These are phyloP conservation scores for Gymnocheta viridis DNA, from an alignment of 2,888 invertebrate genomes.

Conservation along the genomic window DNA sequence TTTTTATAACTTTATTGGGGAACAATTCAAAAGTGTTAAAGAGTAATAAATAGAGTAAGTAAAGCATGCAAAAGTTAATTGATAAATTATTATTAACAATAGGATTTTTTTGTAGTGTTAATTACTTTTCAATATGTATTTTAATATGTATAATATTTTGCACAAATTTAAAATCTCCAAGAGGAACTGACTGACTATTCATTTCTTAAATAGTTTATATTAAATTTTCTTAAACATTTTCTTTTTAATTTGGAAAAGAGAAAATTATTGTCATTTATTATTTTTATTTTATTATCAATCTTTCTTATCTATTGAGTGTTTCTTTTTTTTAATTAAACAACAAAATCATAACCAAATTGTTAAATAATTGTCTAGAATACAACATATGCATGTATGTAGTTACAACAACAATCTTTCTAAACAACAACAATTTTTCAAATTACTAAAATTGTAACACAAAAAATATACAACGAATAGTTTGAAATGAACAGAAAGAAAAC, in stretches of 20 bases:
- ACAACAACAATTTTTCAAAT: constrained; percentile 21
- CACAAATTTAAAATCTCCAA: background rate
- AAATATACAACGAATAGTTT: constrained; percentile 32
- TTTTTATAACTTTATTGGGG: constrained; percentile 63
- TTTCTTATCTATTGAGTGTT: constrained; percentile 63
- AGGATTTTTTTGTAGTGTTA: background rate
- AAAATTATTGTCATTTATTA: constrained; percentile 58
- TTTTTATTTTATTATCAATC: constrained; percentile 1
- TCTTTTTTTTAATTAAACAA: constrained; percentile 30
- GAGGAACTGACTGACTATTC: background rate
- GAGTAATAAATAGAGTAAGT: constrained; percentile 48
- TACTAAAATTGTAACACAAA: constrained; percentile 29
- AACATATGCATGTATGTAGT: constrained; percentile 52
- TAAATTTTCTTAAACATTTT: constrained; percentile 1
- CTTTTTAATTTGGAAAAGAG: constrained; percentile 15
- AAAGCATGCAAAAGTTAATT: constrained; percentile 60
- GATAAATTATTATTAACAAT: constrained; percentile 23
- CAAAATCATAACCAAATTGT: constrained; percentile 19
- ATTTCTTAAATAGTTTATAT: constrained; percentile 10
- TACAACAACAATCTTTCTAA: constrained; percentile 69
- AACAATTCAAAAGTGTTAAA: constrained; percentile 55
- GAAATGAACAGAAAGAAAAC: constrained; percentile 69
- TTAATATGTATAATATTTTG: constrained; percentile 19
- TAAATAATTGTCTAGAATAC: constrained; percentile 35
- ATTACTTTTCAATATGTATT: background rate